Evolutionary conservation across 2,797 vertebrate genomes (phyloP).

Genomic region (Poeciliopsis paucimaculata): DNA sequence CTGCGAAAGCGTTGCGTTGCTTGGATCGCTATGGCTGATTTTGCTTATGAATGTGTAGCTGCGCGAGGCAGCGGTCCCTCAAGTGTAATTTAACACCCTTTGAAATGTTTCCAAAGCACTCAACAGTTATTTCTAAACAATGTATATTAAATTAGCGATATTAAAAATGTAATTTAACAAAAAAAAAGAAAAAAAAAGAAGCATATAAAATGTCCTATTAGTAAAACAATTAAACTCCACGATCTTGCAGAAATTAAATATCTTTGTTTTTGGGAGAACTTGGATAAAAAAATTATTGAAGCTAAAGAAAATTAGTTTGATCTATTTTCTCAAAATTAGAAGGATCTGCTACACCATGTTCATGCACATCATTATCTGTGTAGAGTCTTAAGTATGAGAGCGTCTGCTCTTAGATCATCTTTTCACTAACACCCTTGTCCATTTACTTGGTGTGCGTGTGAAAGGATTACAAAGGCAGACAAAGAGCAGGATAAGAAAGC

Average conservation of each 20-base stretch:
- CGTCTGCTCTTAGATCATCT: slow-evolving; percentile 48
- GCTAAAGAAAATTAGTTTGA: slow-evolving; percentile 37
- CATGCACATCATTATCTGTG: slow-evolving; percentile 62
- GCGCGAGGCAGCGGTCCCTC: slow-evolving; percentile 37
- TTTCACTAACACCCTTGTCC: slow-evolving; percentile 36
- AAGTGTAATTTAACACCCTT: slow-evolving; percentile 27
- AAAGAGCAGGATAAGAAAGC: slow-evolving; percentile 50
- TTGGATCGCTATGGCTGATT: slow-evolving; percentile 29
- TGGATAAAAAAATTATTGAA: slow-evolving; percentile 6
- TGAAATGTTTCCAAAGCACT: slow-evolving; percentile 42
- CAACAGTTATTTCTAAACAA: slow-evolving; percentile 42
- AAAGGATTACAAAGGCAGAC: slow-evolving; percentile 51
- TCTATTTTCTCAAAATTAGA: slow-evolving; percentile 44
- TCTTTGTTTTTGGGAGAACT: not conserved
- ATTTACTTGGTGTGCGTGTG: slow-evolving; percentile 14
- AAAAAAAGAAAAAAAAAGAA: slow-evolving; percentile 33
- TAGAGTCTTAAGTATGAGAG: slow-evolving; percentile 35
- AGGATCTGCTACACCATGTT: slow-evolving; percentile 31
- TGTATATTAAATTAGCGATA: slow-evolving; percentile 21
- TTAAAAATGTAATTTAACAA: slow-evolving; percentile 7
- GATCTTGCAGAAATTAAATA: not conserved
- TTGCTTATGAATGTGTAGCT: slow-evolving; percentile 50
- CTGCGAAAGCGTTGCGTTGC: slow-evolving; percentile 32
- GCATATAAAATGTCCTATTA: slow-evolving; percentile 59
- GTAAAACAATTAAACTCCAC: slow-evolving; percentile 4